Evolutionary conservation across 2,113 vertebrate species (phyloP), one percentile per base, ranked within the genome.

Genomic region (Aphyosemion australe): DNA sequence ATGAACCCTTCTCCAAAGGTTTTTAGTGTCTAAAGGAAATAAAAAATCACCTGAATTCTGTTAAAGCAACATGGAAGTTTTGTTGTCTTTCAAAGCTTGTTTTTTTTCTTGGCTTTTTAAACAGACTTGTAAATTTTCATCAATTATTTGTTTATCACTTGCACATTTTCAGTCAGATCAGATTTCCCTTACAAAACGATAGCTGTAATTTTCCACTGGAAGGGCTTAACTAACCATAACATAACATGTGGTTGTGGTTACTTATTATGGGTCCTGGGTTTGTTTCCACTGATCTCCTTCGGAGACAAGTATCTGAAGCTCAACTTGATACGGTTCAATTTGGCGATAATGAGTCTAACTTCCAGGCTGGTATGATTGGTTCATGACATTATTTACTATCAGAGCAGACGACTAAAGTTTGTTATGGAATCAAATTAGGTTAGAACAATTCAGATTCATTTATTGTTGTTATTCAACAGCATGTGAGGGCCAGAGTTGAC

Each of bases 171-270:
- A 16, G 14, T 34, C 32, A 18, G 37, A 1, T 18, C 9, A 12
- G 14, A 13, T 16, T 54, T 54, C 16, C 52, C 8, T n/a, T 5
- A 16, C 15, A 8, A 26, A 4, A 2, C 26, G 9, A 1, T 34
- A 21, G 48, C 16, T 11, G 52, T 55, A 34, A 18, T 59, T 59
- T 26, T 59, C 21, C 56, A 59, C 41, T 51, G 20, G 19, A 26
- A 12, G 49, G 21, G 21, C 49, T 16, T 59, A 10, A 59, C 18
- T 18, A 18, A 55, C 53, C n/a, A n/a, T 55, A n/a, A 34, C 52
- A 19, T 14, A 58, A 58, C 39, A 42, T 41, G 54, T 56, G 54
- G 54, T 58, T 12, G 15, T 58, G 13, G 18, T 58, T 43, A 58
- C 6, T 21, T 14, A 37, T 55, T 37, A 18, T 55, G 32, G 31